Percentiles rank a stretch among this genome's conserved stretches.
These are phyloP conservation scores for Nesometra sesokonis DNA, from an alignment of 35 echinoderm and acorn worm species.

Conservation along the genomic window DNA sequence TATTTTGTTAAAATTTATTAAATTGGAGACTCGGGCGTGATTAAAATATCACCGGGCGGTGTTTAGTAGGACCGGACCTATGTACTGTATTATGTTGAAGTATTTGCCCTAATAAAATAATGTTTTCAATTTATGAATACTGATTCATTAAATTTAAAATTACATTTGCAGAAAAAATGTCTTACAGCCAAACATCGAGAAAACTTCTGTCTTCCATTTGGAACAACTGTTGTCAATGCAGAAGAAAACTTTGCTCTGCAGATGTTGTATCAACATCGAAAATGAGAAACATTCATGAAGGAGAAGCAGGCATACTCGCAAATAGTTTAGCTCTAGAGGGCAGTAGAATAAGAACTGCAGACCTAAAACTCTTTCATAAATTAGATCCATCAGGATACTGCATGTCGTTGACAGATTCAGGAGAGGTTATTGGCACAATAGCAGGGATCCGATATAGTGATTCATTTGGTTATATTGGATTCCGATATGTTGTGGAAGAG, in stretches of 20 bases:
- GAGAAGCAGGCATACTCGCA: conserved; percentile 47
- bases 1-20: no score
- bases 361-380: conserved; percentile 51
- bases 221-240: background rate
- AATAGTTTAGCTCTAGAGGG: conserved; percentile 48
- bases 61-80: no score
- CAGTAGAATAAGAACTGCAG: conserved; percentile 40
- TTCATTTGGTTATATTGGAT: conserved; percentile 49
- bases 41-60: no score
- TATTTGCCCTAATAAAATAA: no score
- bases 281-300: background rate
- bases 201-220: background rate
- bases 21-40: no score
- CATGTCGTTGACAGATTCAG: conserved; percentile 32
- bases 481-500: conserved; percentile 43
- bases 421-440: conserved; percentile 60
- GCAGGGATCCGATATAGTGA: conserved; percentile 45
- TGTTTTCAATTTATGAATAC: no score
- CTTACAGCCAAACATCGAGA: background rate
- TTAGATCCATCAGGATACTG: conserved; percentile 65
- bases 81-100: no score
- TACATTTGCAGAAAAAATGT: background rate
- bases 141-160: no score
- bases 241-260: background rate
- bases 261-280: background rate